phyloP scores from a whole-genome alignment of 2,888 invertebrate species.

The Operophtera brumata region DNA sequence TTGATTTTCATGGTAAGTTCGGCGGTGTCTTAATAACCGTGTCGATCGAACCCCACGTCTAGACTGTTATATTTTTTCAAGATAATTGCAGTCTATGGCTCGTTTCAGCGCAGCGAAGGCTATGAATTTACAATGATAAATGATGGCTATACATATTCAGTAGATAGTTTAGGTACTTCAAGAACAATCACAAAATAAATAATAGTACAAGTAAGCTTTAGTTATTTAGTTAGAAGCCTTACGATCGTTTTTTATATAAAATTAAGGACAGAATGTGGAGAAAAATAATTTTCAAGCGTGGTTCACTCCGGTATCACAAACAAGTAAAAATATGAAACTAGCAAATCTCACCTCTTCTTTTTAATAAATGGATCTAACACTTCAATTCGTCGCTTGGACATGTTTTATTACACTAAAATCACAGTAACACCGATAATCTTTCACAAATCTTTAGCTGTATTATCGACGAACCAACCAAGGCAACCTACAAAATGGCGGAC shows the following conservation, averaged over 20 bases:
- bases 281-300: slow-evolving; percentile 47
- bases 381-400: slow-evolving; percentile 94
- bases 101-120: neutral
- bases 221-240: neutral
- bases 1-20: too few species aligned
- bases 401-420: slow-evolving; percentile 57
- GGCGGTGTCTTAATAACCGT: too few species aligned
- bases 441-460: slow-evolving; percentile 32
- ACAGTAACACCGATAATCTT: slow-evolving; percentile 42
- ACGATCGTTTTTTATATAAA: neutral
- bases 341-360: slow-evolving; percentile 83
- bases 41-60: too few species aligned
- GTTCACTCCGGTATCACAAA: slow-evolving; percentile 28
- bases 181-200: neutral
- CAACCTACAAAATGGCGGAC: slow-evolving; percentile 69
- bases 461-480: slow-evolving; percentile 42
- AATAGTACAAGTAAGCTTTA: neutral
- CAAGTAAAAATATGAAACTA: slow-evolving; percentile 20
- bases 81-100: neutral
- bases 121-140: neutral
- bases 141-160: neutral
- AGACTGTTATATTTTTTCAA: too few species aligned
- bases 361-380: slow-evolving; percentile 91
- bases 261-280: neutral
- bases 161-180: too few species aligned